phyloP scores from a whole-genome alignment of 1,140 invertebrate genomes.

The Homalodisca vitripennis region DNA sequence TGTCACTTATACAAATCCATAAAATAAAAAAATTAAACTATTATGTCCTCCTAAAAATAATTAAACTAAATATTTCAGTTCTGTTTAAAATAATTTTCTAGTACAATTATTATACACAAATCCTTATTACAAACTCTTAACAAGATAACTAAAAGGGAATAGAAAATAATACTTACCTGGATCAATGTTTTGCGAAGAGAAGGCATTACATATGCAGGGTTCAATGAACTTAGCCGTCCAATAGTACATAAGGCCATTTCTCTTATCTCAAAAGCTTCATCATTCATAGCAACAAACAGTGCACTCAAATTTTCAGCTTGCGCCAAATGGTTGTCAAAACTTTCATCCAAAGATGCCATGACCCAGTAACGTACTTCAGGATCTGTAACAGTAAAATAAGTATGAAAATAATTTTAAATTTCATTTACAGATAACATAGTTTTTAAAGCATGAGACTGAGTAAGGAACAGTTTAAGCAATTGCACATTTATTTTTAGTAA shows the following conservation, averaged over 20 bases:
- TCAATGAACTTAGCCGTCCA: slow-evolving; percentile 86
- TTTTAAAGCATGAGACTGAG: too few relatives aligned
- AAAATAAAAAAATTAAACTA: too few relatives aligned
- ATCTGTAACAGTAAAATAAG: slow-evolving; percentile 63
- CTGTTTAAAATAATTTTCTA: too few relatives aligned
- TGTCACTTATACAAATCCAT: too few relatives aligned
- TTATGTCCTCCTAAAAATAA: too few relatives aligned
- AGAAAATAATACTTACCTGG: slow-evolving; percentile 50
- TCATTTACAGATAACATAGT: too few relatives aligned
- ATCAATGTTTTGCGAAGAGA: slow-evolving; percentile 91
- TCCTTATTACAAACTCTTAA: too few relatives aligned
- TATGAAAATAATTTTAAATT: slow-evolving; percentile 8
- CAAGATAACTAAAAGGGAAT: background rate
- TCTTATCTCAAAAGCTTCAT: slow-evolving; percentile 96
- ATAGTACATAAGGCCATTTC: slow-evolving; percentile 92
- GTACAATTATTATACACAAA: too few relatives aligned
- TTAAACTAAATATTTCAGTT: too few relatives aligned
- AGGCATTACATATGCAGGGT: slow-evolving; percentile 98
- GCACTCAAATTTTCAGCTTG: slow-evolving; percentile 94
- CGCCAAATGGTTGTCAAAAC: slow-evolving; percentile 92
- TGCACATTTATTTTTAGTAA: too few relatives aligned
- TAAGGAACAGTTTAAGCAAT: too few relatives aligned
- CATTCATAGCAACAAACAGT: slow-evolving; percentile 93
- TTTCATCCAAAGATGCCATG: slow-evolving; percentile 87
- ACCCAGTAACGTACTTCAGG: slow-evolving; percentile 93